Percentiles rank a stretch among this genome's conserved stretches.
Evolutionary conservation across 2,797 vertebrate species (phyloP).

Genomic region (Sebastolobus altivelis): DNA sequence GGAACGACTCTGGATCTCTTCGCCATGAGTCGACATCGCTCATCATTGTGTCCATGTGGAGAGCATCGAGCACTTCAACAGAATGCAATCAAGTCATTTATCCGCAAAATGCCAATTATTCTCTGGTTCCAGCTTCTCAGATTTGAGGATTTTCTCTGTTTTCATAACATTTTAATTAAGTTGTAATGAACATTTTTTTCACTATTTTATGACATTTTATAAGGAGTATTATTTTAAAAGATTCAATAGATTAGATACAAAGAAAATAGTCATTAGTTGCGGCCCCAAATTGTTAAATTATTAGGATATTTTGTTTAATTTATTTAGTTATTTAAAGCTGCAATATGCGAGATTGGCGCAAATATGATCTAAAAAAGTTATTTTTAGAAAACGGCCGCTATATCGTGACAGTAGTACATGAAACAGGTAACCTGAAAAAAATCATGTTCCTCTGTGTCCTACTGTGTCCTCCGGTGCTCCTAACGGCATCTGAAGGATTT

Average conservation of each 20-base stretch:
- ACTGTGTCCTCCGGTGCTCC: too few species aligned
- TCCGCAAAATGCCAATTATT: background rate
- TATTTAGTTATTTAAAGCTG: background rate
- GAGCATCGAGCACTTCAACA: constrained; percentile 88
- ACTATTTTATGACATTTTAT: background rate
- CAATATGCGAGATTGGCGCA: too few species aligned
- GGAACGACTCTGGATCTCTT: constrained; percentile 71
- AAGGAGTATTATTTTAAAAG: background rate
- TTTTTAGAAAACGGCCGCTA: too few species aligned
- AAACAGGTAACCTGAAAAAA: too few species aligned
- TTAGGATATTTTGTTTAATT: background rate
- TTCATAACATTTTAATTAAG: background rate
- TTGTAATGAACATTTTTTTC: background rate
- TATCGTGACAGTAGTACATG: too few species aligned
- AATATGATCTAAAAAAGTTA: too few species aligned
- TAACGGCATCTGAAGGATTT: too few species aligned
- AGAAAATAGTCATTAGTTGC: background rate
- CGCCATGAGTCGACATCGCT: constrained; percentile 82
- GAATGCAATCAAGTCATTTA: background rate
- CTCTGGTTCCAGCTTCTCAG: background rate
- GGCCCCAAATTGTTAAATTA: background rate
- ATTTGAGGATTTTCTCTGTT: background rate
- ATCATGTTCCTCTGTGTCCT: too few species aligned
- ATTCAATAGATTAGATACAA: background rate
- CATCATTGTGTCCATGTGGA: constrained; percentile 95